These are phyloP conservation scores for Metopia argyrocephala DNA, from an alignment of 2,888 invertebrate species.

Conservation along the genomic window DNA sequence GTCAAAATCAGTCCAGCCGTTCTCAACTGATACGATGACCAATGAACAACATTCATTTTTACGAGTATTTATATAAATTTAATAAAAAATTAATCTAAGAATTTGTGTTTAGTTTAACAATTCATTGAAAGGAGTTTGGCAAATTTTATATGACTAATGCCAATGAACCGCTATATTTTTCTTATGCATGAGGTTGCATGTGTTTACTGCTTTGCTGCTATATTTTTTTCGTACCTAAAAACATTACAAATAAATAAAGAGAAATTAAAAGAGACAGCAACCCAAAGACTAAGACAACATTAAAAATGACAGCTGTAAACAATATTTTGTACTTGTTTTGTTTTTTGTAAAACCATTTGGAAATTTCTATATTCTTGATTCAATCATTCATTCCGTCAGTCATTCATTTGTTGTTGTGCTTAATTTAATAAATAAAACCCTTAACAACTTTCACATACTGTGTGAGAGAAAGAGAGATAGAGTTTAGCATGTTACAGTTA, in stretches of 20 bases:
- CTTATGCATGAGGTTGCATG: no score
- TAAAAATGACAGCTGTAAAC: constrained; percentile 8
- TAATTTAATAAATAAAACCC: constrained; percentile 35
- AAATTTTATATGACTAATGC: no score
- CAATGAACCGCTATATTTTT: no score
- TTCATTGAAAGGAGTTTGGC: no score
- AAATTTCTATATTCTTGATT: not conserved
- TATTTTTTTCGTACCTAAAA: not conserved
- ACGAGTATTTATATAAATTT: no score
- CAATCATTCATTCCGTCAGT: not conserved
- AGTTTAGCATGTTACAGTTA: no score
- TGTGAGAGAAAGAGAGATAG: not conserved
- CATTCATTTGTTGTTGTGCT: not conserved
- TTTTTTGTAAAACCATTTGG: not conserved
- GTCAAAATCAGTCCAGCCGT: no score
- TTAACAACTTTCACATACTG: constrained; percentile 11
- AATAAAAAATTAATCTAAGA: no score
- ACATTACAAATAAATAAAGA: not conserved
- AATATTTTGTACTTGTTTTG: not conserved
- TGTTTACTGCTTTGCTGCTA: constrained; percentile 3
- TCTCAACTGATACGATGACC: no score
- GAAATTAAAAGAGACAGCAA: not conserved
- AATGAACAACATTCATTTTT: no score
- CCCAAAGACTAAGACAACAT: not conserved
- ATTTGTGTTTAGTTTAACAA: no score